Base-by-base conservation (phyloP, 2,888 invertebrate genomes). In the Belgica antarctica region DNA sequence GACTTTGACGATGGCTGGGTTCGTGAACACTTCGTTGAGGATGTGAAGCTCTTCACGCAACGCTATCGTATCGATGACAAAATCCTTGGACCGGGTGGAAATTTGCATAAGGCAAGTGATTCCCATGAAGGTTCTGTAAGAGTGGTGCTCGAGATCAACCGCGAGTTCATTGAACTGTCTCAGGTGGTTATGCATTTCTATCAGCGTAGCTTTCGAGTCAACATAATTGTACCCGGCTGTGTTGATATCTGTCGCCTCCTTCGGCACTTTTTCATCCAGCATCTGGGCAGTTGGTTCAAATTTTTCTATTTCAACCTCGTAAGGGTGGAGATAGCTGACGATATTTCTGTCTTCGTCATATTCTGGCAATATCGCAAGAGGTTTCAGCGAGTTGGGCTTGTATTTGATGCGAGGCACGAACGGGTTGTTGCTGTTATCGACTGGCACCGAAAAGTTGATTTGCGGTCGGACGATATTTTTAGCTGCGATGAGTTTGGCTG, bases 61-160 rank as follows among this genome's bases (percentile, higher is more conserved):
- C 0, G 84, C 83, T 3, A 99, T 79, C 0, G 96, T 88, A 77
- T 99, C 99, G 12, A 99, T 83, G 1, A 99, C 83, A 77, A 91
- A 99, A 80, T 99, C 98, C 5, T 82, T 83, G 1, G 81, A 79
- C 24, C 79, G 79, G 0, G 96, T 92, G 0, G 96, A 94, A 74
- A 99, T 90, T 82, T 99, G 98, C 80, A 99, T 88, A 1, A 99
- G 83, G 78, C 98, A 99, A 0, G 97, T 95, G 70, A 98, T 87
- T 0, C 98, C 99, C 82, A 91, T 90, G 78, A 91, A 99, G 0
- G 90, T 88, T 71, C 97, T 84, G 77, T 94, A 96, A 0, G 90
- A 89, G 79, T 99, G 96, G 79, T 96, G 95, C 83, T 92, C 92
- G 63, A 98, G 82, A 82, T 98, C 98, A 0, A 98, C 86, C 0